Percentiles rank a stretch among this genome's conserved stretches.
These are phyloP conservation scores for Hybos culiciformis DNA, from an alignment of 2,888 invertebrate species.

Conservation along the genomic window DNA sequence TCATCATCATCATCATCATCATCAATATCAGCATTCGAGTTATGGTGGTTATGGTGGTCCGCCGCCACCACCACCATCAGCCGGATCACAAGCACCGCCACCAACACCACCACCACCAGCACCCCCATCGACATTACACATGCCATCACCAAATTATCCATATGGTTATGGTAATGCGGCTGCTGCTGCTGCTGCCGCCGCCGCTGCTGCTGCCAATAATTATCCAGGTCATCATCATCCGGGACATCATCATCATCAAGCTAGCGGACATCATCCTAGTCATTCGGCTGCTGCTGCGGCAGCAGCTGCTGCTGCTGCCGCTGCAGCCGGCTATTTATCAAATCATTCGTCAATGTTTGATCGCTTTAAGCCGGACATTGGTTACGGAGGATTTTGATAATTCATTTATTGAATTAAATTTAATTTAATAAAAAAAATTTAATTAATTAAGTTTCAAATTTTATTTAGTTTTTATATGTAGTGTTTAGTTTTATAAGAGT, in stretches of 20 bases:
- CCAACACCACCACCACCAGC: too few species aligned
- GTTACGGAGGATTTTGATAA: slow-evolving; percentile 39
- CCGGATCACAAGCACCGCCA: too few species aligned
- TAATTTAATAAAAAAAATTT: too few species aligned
- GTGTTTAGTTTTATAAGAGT: too few species aligned
- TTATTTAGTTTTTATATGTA: too few species aligned
- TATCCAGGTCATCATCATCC: slow-evolving; percentile 8
- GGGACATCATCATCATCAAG: too few species aligned
- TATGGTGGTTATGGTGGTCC: slow-evolving; percentile 22
- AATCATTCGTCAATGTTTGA: slow-evolving; percentile 38
- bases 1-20: slow-evolving; percentile 26
- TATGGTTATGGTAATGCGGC: slow-evolving; percentile 35
- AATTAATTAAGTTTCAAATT: too few species aligned
- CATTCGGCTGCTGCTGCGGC: slow-evolving; percentile 12
- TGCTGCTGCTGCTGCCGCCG: slow-evolving; percentile 10
- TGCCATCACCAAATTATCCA: slow-evolving; percentile 57
- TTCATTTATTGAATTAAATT: too few species aligned
- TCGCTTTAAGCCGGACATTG: slow-evolving; percentile 39
- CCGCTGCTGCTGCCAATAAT: slow-evolving; percentile 5
- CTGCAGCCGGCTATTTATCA: slow-evolving; percentile 21
- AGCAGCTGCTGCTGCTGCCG: slow-evolving; percentile 9
- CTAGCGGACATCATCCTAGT: slow-evolving; percentile 3
- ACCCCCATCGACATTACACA: slow-evolving; percentile 47
- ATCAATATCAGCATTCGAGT: slow-evolving; percentile 24
- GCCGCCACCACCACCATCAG: slow-evolving; percentile 11